phyloP scores from a whole-genome alignment of 2,113 vertebrate species.

The Dasypus novemcinctus region DNA sequence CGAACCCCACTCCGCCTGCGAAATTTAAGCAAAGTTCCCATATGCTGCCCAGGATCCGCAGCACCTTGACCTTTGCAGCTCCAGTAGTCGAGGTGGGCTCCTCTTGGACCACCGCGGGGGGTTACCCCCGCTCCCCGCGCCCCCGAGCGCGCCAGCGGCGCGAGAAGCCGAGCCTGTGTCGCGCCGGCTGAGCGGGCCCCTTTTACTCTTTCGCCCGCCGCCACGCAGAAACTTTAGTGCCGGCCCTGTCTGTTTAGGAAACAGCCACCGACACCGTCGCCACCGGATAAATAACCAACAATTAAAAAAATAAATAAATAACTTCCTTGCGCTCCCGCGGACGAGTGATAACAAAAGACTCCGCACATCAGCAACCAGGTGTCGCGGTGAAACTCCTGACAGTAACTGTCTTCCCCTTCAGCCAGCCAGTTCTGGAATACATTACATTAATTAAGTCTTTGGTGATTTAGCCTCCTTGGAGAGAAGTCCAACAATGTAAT shows the following conservation, averaged over 20 bases:
- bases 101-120: fast-evolving
- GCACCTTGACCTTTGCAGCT: not conserved
- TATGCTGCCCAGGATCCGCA: not conserved
- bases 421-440: constrained; percentile 97
- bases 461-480: constrained; percentile 99
- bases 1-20: not conserved
- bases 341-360: constrained; percentile 90
- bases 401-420: constrained; percentile 93
- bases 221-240: not conserved
- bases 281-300: constrained; percentile 42
- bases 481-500: constrained; percentile 99
- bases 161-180: not conserved
- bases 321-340: constrained; percentile 84
- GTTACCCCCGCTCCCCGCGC: not conserved
- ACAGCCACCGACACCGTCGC: not conserved
- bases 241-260: not conserved
- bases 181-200: not conserved
- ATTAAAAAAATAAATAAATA: constrained; percentile 80
- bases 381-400: constrained; percentile 95
- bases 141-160: fast-evolving
- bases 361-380: constrained; percentile 93
- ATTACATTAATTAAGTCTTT: constrained; percentile 99
- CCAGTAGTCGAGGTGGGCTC: not conserved
- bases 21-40: not conserved
- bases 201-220: not conserved